Percentiles rank a stretch among this genome's conserved stretches.
Conservation (phyloP, 2,113 vertebrate species). For the Pedetes capensis region DNA sequence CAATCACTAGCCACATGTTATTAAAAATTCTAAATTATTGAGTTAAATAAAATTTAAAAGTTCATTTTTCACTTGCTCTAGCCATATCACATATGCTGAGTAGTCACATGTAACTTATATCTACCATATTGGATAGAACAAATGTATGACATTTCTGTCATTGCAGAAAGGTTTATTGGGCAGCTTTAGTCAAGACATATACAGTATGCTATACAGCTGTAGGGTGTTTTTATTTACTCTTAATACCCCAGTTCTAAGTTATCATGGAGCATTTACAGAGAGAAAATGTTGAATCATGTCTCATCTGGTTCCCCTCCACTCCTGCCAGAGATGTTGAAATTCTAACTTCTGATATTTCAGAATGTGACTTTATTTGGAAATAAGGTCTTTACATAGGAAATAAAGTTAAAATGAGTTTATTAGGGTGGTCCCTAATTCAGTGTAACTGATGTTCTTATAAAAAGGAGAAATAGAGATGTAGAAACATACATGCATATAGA, state of each 20-base stretch:
- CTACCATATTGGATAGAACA: no score
- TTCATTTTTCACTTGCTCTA: no score
- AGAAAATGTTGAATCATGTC: not conserved
- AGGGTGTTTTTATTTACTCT: constrained; percentile 2
- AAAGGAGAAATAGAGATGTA: not conserved
- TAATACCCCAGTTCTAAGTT: not conserved
- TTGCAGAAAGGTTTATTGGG: not conserved
- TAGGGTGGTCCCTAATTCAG: not conserved
- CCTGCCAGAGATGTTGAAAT: not conserved
- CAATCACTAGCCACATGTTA: not conserved
- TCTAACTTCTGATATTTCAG: not conserved
- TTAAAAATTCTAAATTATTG: not conserved
- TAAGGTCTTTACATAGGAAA: not conserved
- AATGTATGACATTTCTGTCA: no score
- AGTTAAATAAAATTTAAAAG: no score
- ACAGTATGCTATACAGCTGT: not conserved
- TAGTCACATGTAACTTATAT: no score
- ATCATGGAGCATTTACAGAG: not conserved
- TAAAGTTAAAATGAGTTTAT: not conserved
- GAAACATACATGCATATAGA: not conserved
- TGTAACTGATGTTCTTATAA: no score
- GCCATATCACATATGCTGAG: no score
- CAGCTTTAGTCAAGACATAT: not conserved
- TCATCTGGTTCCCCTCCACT: fast-evolving
- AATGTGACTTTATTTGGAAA: not conserved